Base-by-base conservation (phyloP, 2,797 vertebrate genomes). In the Lutjanus argentimaculatus region DNA sequence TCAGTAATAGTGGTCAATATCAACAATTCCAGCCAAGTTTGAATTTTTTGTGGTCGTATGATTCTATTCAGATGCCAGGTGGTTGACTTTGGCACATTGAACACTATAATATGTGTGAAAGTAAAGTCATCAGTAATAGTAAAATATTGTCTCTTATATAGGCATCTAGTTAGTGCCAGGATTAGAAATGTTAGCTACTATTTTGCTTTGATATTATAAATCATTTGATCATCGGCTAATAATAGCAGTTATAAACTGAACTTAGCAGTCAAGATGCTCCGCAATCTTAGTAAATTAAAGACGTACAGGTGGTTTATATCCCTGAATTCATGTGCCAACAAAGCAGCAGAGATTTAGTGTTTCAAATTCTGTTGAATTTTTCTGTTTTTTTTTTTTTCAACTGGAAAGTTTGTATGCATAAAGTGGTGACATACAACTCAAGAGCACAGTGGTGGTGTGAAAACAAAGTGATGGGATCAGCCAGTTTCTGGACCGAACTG, bases 271-370 rank as follows among this genome's bases (percentile, higher is more conserved):
- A 11, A 22, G 19, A 59, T 2, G 58, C 17, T 68, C 46, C 15
- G 15, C 30, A 43, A 36, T 19, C 1, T 22, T 65, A 30, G 46
- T 8, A 30, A 83, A 49, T 59, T 22, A 67, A 75, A 82, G 67
- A 80, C 8, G 15, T 16, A n/a, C 45, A 30, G 77, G 59, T 53
- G 71, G 58, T 87, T 85, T 61, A 74, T 73, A 77, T 93, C 89
- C 91, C 91, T 93, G 92, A 89, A 92, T 82, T 89, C 88, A 87
- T 75, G 83, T 86, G 85, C 84, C 85, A 79, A 56, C 73, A 77
- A 69, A 90, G 83, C 89, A 88, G 85, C 80, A 75, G 72, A 86
- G 71, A 85, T 86, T 90, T 86, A 82, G 77, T 77, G 83, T 89
- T 87, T 91, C 77, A 79, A 67, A 80, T 62, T 69, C 55, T 78